Percentiles rank a stretch among this genome's conserved stretches.
phyloP scores from a whole-genome alignment of 2,113 vertebrate species.

The Ardeotis arabs region DNA sequence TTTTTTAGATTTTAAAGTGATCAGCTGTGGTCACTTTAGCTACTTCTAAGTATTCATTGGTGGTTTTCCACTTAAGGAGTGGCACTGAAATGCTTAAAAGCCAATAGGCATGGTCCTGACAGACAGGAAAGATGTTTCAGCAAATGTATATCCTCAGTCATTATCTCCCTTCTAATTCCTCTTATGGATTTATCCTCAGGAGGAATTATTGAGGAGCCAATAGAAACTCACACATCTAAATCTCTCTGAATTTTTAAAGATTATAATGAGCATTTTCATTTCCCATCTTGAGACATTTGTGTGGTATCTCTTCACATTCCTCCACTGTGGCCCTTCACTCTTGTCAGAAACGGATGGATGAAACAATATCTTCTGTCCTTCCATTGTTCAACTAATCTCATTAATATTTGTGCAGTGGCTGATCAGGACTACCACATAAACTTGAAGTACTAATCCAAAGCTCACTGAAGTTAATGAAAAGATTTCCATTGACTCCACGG shows the following conservation, averaged over 20 bases:
- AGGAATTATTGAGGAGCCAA: slow-evolving; percentile 1
- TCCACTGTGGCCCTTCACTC: not conserved
- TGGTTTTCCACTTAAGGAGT: not conserved
- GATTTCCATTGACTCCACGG: not conserved
- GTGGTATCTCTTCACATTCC: not conserved
- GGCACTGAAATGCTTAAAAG: slow-evolving; percentile 11
- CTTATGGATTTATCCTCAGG: not conserved
- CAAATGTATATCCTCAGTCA: not conserved
- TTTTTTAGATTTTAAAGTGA: not conserved
- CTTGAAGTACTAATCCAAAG: not conserved
- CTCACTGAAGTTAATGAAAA: not conserved
- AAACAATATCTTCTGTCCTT: not conserved
- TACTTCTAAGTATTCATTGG: not conserved
- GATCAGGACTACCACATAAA: not conserved
- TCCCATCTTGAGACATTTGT: not conserved
- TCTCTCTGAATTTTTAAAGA: not conserved
- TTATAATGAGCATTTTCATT: slow-evolving; percentile 1
- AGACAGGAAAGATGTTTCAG: not conserved
- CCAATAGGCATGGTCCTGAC: not conserved
- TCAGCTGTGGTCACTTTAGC: not conserved
- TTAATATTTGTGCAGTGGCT: not conserved
- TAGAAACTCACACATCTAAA: not conserved
- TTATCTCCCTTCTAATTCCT: not conserved
- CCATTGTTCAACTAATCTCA: not conserved
- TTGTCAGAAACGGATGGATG: not conserved